Evolutionary conservation across 2,113 vertebrate species (phyloP), one percentile per base, ranked within the genome.

Genomic region (Amphiprion ocellaris): DNA sequence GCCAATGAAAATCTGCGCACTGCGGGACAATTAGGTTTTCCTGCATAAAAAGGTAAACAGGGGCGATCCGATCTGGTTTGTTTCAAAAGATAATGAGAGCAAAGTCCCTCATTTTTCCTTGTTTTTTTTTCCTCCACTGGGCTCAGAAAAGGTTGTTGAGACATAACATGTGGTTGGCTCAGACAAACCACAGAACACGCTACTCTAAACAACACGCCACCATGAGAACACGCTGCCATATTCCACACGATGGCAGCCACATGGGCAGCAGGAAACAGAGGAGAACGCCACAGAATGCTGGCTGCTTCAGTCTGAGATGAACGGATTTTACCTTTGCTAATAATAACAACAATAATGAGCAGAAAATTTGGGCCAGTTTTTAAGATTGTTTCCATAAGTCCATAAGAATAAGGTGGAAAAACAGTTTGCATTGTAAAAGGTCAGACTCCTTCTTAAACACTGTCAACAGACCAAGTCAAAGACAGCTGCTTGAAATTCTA

Each of bases 81-180:
- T 78, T 55, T 84, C 69, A 55, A 50, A 68, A 14, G 26, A 69
- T 14, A 81, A 63, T 1, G 17, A 75, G 30, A 80, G 21, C 28
- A 52, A 66, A 68, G 46, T 71, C 28, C 28, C 1, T n/a, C 23
- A 4, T 52, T 69, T 65, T 74, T 49, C 47, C 56, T 77, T 84
- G 10, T 39, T 69, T 39, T 47, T 37, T 47, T 59, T 81, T 68
- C 63, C 23, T 64, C 39, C 11, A 3, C 46, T 73, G 70, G 70
- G 81, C 63, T 77, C 65, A 68, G 69, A 81, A 79, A 37, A 80
- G 77, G 67, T 89, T 80, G 61, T 54, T 73, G 83, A 91, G 82
- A 88, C 90, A 87, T 78, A 88, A 91, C 83, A 87, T 88, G 87
- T 41, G 85, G 83, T 87, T 30, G 17, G 26, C 80, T 84, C 64